phyloP scores from a whole-genome alignment of 2,888 invertebrate genomes.

The Peribatodes rhomboidaria region DNA sequence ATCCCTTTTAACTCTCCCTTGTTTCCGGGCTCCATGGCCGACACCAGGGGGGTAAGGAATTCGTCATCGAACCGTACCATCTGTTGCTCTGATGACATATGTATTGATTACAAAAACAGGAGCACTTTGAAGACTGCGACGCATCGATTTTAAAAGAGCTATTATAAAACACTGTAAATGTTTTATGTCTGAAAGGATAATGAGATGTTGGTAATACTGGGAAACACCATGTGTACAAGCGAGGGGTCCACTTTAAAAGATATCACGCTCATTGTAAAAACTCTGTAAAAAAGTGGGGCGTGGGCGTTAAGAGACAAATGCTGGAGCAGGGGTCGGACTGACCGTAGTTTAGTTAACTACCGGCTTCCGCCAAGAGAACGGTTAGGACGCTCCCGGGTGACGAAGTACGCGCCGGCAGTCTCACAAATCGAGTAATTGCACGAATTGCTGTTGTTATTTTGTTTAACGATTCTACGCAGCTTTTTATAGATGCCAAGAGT shows the following conservation, averaged over 20 bases:
- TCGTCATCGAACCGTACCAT: constrained; percentile 54
- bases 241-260: constrained; percentile 72
- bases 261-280: constrained; percentile 66
- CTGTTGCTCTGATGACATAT: constrained; percentile 41
- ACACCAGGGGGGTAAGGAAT: constrained; percentile 53
- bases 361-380: constrained; percentile 75
- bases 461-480: constrained; percentile 13
- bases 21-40: constrained; percentile 71
- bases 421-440: constrained; percentile 31
- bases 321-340: constrained; percentile 70
- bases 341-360: constrained; percentile 82
- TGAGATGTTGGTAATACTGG: constrained; percentile 61
- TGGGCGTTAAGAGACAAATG: constrained; percentile 75
- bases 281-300: constrained; percentile 67
- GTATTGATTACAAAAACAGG: constrained; percentile 28
- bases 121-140: constrained; percentile 8
- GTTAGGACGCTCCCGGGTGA: constrained; percentile 58
- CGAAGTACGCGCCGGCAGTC: constrained; percentile 50
- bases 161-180: constrained; percentile 49
- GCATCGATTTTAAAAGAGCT: constrained; percentile 1
- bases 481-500: constrained; percentile 38
- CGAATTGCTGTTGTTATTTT: constrained; percentile 16
- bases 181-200: constrained; percentile 65
- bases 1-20: constrained; percentile 74
- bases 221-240: constrained; percentile 69